phyloP scores from a whole-genome alignment of 2,888 invertebrate species.

The Xestia xanthographa region DNA sequence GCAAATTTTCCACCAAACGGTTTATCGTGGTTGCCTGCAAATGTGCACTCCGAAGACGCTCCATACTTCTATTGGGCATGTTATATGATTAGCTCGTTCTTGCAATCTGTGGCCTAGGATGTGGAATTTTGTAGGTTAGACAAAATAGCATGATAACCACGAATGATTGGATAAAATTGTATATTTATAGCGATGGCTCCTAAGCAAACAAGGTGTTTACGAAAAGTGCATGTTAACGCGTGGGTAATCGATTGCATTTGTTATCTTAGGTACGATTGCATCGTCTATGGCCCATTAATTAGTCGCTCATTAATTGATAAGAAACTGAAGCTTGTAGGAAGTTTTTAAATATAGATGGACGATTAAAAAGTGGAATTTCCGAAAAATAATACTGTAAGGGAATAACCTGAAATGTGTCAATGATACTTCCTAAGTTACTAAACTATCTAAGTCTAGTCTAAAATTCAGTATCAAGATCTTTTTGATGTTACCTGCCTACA shows the following conservation, averaged over 20 bases:
- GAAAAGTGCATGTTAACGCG: background rate
- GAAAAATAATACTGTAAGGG: background rate
- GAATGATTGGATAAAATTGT: background rate
- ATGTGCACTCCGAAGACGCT: background rate
- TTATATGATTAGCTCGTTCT: background rate
- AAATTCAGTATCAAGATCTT: background rate
- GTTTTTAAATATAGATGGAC: background rate
- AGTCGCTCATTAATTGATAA: conserved; percentile 14
- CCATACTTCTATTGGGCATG: background rate
- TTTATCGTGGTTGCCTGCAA: background rate
- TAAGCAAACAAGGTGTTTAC: conserved; percentile 5
- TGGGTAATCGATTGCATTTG: background rate
- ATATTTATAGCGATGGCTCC: background rate
- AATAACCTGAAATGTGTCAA: background rate
- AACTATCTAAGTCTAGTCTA: background rate
- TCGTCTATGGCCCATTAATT: conserved; percentile 14
- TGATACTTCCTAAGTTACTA: background rate
- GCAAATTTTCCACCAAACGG: background rate
- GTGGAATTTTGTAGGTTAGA: background rate
- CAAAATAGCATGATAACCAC: background rate
- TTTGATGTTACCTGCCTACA: background rate
- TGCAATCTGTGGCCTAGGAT: background rate
- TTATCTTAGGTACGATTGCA: conserved; percentile 18
- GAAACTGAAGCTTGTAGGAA: background rate
- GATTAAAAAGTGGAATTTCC: conserved; percentile 2